Base-by-base conservation (phyloP, 1,140 invertebrate species). In the Scaptomyza hsui region DNA sequence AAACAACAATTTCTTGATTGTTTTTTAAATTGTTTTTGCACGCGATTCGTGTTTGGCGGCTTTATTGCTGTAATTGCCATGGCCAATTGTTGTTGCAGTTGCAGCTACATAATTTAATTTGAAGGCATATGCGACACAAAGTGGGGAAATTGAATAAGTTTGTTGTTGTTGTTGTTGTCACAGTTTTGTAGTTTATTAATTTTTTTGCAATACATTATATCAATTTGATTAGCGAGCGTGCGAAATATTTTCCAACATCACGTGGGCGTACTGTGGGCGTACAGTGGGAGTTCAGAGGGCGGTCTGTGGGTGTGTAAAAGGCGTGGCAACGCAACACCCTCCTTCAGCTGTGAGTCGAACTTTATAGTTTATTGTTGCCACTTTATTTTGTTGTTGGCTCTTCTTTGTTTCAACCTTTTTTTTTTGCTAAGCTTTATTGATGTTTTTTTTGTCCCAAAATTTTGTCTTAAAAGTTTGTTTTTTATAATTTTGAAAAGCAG, bases 1-100 rank as follows among this genome's bases (percentile, higher is more conserved):
- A 6, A 29, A 29, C 26, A 29, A 29, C 26, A 29, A n/a, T 37
- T 63, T 63, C 62, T 69, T 88, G 82, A 88, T 88, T 88, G 83
- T 88, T 88, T 88, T 88, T 88, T 88, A 88, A 88, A 88, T 88
- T 88, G 82, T 88, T 88, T 88, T 80, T 88, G 78, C 82, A 88
- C 82, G 82, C 82, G 82, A 88, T 89, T 78, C 82, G 78, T 88
- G 82, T 88, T 88, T 88, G 83, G 80, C 82, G 83, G 82, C 78
- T 82, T 88, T 88, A 82, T 88, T 71, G 75, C 75, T 82, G 83
- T 88, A 88, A 88, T 88, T 88, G 82, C 73, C 81, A 81, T 62
- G 57, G 53, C 70, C 65, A 73, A 68, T 74, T 74, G 81, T 59
- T 62, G 47, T 55, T 56, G 32, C 37, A 42, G 13, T 59, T 68